Conservation (phyloP, 2,888 invertebrate species). For the Aphidius colemani region DNA sequence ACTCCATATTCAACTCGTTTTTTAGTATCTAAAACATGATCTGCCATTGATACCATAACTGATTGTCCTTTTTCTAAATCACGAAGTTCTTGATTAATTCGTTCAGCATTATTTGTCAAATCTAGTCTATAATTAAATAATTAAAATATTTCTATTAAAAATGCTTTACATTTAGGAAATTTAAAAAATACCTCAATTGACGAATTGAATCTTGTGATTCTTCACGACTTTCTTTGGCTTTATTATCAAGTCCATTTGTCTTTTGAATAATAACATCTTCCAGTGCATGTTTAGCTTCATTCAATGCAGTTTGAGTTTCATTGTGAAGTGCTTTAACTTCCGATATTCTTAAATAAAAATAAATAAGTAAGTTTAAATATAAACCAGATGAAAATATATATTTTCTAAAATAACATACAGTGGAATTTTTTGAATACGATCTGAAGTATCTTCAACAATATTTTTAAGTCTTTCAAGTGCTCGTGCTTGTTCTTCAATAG, state of each 20-base stretch:
- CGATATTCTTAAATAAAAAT: slow-evolving; percentile 40
- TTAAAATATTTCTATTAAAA: neutral
- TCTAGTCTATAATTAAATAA: slow-evolving; percentile 42
- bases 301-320: slow-evolving; percentile 66
- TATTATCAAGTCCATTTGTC: slow-evolving; percentile 62
- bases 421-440: slow-evolving; percentile 46
- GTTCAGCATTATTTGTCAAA: slow-evolving; percentile 47
- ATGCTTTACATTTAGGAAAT: neutral
- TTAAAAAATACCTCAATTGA: slow-evolving; percentile 62
- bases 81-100: slow-evolving; percentile 54
- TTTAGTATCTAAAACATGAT: slow-evolving; percentile 82
- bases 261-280: slow-evolving; percentile 54
- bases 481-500: slow-evolving; percentile 43
- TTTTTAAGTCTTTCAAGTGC: slow-evolving; percentile 45
- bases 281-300: slow-evolving; percentile 63
- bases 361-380: no score
- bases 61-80: slow-evolving; percentile 75
- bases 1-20: slow-evolving; percentile 84
- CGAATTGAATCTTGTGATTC: slow-evolving; percentile 66
- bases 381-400: no score
- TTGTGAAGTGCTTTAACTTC: slow-evolving; percentile 68
- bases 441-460: slow-evolving; percentile 44
- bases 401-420: slow-evolving; percentile 39
- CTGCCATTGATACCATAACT: slow-evolving; percentile 80
- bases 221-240: slow-evolving; percentile 64